phyloP scores from a whole-genome alignment of 1,140 invertebrate genomes.

The Magallana gigas region DNA sequence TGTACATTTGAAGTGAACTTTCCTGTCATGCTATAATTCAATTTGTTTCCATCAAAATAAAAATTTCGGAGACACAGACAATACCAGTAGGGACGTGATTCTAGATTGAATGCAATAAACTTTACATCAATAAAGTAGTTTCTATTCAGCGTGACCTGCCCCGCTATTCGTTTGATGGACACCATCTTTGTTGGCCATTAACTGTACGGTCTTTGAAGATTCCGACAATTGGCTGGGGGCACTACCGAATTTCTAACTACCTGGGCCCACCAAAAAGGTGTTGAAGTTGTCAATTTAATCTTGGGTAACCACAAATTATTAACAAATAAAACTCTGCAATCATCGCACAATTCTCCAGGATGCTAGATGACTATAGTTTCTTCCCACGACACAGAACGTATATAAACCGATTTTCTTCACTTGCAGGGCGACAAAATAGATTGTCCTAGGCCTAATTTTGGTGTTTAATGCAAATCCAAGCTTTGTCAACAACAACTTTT shows the following conservation, averaged over 20 bases:
- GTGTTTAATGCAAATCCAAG: background rate
- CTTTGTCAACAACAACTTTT: no score
- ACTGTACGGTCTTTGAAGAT: background rate
- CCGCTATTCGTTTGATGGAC: no score
- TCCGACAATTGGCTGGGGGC: background rate
- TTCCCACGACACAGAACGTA: background rate
- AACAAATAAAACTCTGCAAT: conserved; percentile 16
- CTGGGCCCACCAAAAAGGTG: background rate
- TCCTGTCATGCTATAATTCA: no score
- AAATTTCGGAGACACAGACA: no score
- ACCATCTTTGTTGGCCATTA: no score
- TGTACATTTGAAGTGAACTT: no score
- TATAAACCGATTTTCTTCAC: conserved; percentile 28
- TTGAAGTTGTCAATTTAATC: conserved; percentile 10
- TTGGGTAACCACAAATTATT: conserved; percentile 15
- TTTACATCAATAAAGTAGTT: no score
- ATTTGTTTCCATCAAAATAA: no score
- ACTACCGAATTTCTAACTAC: conserved; percentile 4
- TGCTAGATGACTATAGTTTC: background rate
- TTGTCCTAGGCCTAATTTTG: background rate
- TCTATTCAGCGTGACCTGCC: no score
- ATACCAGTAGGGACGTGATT: no score
- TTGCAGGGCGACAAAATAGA: background rate
- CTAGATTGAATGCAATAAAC: no score
- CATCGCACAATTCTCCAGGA: background rate